Evolutionary conservation across 1,140 invertebrate species (phyloP), one percentile per base, ranked within the genome.

Genomic region (Drosophila parabipectinata): DNA sequence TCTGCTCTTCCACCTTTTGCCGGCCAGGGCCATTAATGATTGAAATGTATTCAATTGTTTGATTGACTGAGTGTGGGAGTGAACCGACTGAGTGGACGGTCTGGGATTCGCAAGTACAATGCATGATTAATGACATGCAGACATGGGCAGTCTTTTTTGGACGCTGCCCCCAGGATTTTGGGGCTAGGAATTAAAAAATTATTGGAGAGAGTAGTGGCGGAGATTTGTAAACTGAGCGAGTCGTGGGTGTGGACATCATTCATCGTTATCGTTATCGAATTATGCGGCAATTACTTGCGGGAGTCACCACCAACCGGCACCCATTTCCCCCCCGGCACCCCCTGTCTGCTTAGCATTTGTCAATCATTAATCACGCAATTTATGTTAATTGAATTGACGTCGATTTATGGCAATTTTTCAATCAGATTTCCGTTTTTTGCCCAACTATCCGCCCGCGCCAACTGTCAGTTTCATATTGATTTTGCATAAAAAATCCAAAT

Each of bases 31-130:
- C 72, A 61, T 73, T 72, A 83, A 83, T 87, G 83, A 89, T 87
- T 88, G 79, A 87, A 79, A 83, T 79, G 83, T 88, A 88, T 87
- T 87, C 83, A 87, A 87, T 87, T 88, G 83, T 79, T 68, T 83
- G 83, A 87, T 88, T 79, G 67, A 88, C 52, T 79, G 82, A 66
- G 44, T 74, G 80, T 45, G 48, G 58, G 76, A 41, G 39, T 14
- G 39, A 41, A 14, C n/a, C 8, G 39, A 48, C 48, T 63, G 32
- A 54, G 30, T 30, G 52, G 34, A 44, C 59, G 72, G 58, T 51
- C 74, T 56, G 53, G 45, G 59, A 28, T 12, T 77, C 39, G 37
- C 53, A 45, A 61, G 78, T 55, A 88, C 79, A 87, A 82, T 82
- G 75, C 83, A 73, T 87, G 83, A 87, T 87, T 87, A 87, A 87